A percentile compares a stretch with the other conserved stretches of the same genome.
Evolutionary conservation across 1,140 invertebrate species (phyloP).

Genomic region (Drosophila prosaltans): DNA sequence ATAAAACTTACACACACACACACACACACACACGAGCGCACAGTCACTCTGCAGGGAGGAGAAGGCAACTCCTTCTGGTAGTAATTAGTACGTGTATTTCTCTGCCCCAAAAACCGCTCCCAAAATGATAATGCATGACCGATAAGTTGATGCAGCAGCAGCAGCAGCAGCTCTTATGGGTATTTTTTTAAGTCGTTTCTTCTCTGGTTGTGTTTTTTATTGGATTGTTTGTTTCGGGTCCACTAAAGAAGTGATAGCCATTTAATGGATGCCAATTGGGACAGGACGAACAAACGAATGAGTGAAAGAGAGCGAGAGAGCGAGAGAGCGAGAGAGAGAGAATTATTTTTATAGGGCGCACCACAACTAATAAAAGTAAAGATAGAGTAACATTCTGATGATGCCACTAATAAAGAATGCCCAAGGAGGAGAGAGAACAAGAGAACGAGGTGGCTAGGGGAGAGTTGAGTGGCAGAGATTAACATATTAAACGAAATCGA

Average conservation of each 20-base stretch:
- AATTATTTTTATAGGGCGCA: slow-evolving; percentile 58
- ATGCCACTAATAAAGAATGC: slow-evolving; percentile 60
- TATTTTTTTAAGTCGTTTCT: slow-evolving; percentile 70
- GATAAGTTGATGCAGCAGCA: slow-evolving; percentile 57
- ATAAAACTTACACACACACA: slow-evolving; percentile 47
- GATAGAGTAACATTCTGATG: slow-evolving; percentile 36
- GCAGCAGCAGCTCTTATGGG: slow-evolving; percentile 49
- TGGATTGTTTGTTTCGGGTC: slow-evolving; percentile 44
- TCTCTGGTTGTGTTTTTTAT: slow-evolving; percentile 69
- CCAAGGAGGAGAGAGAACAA: background rate
- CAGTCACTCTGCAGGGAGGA: background rate
- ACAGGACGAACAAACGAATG: slow-evolving; percentile 37
- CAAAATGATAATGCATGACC: slow-evolving; percentile 49
- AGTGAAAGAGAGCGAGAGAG: slow-evolving; percentile 1
- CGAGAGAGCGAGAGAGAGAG: slow-evolving; percentile 18
- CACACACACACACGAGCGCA: background rate
- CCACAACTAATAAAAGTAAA: slow-evolving; percentile 55
- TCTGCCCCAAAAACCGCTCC: slow-evolving; percentile 19
- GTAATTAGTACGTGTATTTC: slow-evolving; percentile 49
- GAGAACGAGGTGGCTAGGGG: background rate
- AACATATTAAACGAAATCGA: slow-evolving; percentile 82
- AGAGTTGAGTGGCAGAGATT: slow-evolving; percentile 55
- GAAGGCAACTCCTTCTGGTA: slow-evolving; percentile 35
- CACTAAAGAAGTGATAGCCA: slow-evolving; percentile 50
- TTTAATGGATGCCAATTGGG: slow-evolving; percentile 63